Evolutionary conservation across 2,797 vertebrate species (phyloP).

Genomic region (Stomatorhinus walkeri): DNA sequence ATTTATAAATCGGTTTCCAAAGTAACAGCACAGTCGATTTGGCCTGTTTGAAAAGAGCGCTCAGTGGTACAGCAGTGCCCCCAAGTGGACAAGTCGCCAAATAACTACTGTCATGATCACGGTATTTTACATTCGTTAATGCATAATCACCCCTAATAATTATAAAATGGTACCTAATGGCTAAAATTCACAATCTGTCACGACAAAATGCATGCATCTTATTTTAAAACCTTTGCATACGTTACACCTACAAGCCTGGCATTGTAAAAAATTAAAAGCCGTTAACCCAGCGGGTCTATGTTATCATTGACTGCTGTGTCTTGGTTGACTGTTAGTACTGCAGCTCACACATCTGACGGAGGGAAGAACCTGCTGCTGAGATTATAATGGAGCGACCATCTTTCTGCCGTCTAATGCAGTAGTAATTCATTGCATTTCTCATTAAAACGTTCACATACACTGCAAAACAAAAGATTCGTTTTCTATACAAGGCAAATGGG

Average conservation of each 20-base stretch:
- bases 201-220: neutral
- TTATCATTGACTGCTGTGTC: neutral
- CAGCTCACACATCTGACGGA: neutral
- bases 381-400: neutral
- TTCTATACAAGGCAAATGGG: neutral
- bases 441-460: neutral
- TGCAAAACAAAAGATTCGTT: neutral
- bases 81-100: conserved; percentile 34
- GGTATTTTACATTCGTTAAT: neutral
- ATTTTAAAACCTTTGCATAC: neutral
- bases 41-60: neutral
- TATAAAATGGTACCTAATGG: neutral
- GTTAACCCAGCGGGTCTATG: neutral
- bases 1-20: conserved; percentile 10
- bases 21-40: neutral
- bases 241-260: neutral
- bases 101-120: neutral
- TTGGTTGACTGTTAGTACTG: neutral
- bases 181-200: neutral
- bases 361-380: neutral
- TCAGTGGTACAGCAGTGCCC: conserved; percentile 46
- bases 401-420: neutral
- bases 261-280: neutral
- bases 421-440: neutral
- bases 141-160: neutral